Conservation (phyloP, 2,888 invertebrate genomes). For the Drosophila hawaiiensis region DNA sequence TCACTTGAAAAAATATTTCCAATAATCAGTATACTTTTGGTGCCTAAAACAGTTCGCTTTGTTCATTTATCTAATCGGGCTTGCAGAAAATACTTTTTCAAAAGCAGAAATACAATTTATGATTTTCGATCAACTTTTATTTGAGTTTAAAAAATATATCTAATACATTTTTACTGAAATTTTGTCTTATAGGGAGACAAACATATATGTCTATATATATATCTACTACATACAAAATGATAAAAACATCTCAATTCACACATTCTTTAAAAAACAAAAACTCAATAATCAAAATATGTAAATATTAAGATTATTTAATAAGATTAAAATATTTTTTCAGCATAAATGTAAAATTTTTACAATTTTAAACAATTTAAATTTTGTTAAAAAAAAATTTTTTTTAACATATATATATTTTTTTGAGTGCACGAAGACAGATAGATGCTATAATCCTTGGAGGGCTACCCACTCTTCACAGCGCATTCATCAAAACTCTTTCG, state of each 20-base stretch:
- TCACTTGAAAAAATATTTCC: background rate
- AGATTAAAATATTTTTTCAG: background rate
- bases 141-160: background rate
- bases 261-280: background rate
- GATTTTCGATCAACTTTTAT: background rate
- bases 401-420: background rate
- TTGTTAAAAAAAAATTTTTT: background rate
- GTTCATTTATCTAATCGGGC: background rate
- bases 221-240: background rate
- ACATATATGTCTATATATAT: too few relatives aligned
- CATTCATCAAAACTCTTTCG: constrained; percentile 77
- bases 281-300: rapidly evolving
- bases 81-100: background rate
- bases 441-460: constrained; percentile 53
- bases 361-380: background rate
- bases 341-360: rapidly evolving
- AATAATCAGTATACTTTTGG: background rate
- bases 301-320: background rate
- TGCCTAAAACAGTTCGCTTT: background rate
- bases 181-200: rapidly evolving
- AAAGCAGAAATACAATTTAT: background rate
- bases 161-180: background rate
- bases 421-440: constrained; percentile 7
- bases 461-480: constrained; percentile 20
- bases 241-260: background rate